phyloP scores from a whole-genome alignment of 1,140 invertebrate species.

The Drosophila erecta region DNA sequence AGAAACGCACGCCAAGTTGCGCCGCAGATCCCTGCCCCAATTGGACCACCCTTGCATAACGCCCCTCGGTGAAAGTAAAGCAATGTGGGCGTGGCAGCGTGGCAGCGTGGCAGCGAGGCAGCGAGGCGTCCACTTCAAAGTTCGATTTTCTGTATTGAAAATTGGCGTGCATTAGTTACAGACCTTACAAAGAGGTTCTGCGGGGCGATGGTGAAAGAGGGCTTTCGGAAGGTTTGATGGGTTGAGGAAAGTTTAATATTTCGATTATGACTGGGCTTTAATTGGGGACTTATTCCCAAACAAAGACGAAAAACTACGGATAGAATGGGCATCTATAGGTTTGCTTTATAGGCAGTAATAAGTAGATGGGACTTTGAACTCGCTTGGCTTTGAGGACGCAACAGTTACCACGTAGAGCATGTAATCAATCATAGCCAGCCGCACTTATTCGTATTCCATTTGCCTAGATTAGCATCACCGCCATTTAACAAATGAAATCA shows the following conservation, averaged over 20 bases:
- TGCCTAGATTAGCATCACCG: slow-evolving; percentile 16
- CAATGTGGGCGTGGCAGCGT: slow-evolving; percentile 26
- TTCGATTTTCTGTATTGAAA: slow-evolving; percentile 79
- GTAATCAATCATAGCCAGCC: slow-evolving; percentile 6
- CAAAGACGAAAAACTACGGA: background rate
- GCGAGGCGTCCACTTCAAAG: slow-evolving; percentile 66
- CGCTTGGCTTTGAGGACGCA: too few species aligned
- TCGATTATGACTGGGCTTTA: background rate
- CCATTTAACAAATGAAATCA: slow-evolving; percentile 8
- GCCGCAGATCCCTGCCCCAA: slow-evolving; percentile 32
- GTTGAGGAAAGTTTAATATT: background rate
- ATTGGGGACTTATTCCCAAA: too few species aligned
- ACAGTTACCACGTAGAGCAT: too few species aligned
- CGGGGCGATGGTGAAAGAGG: background rate
- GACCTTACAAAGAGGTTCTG: slow-evolving; percentile 17
- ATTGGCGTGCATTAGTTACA: slow-evolving; percentile 73
- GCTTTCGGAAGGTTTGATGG: background rate
- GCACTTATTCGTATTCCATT: slow-evolving; percentile 13
- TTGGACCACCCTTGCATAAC: slow-evolving; percentile 5
- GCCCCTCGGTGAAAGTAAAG: slow-evolving; percentile 25
- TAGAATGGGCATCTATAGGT: background rate
- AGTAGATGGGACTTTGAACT: too few species aligned
- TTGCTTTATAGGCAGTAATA: too few species aligned
- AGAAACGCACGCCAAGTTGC: slow-evolving; percentile 64
- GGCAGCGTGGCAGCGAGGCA: slow-evolving; percentile 12